Evolutionary conservation across 2,113 vertebrate species (phyloP).

Genomic region (Manacus vitellinus): DNA sequence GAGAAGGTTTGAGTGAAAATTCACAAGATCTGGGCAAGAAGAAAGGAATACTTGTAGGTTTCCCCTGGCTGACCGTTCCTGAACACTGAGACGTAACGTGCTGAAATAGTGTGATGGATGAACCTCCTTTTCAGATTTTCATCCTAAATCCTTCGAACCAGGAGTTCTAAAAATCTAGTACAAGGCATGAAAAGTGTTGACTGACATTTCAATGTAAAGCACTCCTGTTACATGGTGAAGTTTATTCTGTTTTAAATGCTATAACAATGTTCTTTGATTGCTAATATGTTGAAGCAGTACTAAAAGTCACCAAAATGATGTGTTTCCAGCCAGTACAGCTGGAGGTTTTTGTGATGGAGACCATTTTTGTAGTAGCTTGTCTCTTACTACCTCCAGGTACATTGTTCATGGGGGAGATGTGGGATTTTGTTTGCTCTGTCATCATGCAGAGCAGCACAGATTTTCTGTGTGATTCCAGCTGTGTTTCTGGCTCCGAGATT

Average conservation of each 20-base stretch:
- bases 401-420: not conserved
- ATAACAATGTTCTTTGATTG: not conserved
- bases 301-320: not conserved
- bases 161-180: not conserved
- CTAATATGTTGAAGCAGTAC: not conserved
- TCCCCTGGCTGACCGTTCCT: not conserved
- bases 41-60: not conserved
- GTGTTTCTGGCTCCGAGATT: not conserved
- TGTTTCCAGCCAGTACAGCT: too few relatives aligned
- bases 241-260: not conserved
- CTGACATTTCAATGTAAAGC: not conserved
- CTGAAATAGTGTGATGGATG: not conserved
- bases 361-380: not conserved
- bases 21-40: not conserved
- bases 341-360: too few relatives aligned
- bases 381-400: not conserved
- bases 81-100: not conserved
- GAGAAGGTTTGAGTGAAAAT: not conserved
- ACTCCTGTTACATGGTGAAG: fast-evolving
- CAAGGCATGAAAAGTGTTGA: not conserved
- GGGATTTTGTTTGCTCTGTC: not conserved
- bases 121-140: not conserved
- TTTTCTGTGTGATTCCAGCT: not conserved
- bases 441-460: not conserved
- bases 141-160: not conserved